Evolutionary conservation across 2,113 vertebrate species (phyloP), one percentile per base, ranked within the genome.

Genomic region (Bufo gargarizans): DNA sequence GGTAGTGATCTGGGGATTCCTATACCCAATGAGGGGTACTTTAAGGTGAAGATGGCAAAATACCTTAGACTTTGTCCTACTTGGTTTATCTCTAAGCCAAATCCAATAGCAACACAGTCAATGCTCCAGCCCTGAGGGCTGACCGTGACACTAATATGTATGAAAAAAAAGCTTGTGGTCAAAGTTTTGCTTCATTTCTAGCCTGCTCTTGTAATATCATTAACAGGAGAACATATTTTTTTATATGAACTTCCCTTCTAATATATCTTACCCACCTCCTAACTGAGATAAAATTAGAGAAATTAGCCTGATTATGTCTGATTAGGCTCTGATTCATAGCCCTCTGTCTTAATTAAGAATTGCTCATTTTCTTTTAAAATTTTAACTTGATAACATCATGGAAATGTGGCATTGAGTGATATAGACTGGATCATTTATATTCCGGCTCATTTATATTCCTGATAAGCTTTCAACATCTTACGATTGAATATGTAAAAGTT

Each of bases 281-380:
- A 88, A 83, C 58, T 53, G 55, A 88, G 83, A 43, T 82, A 76
- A 89, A 89, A 89, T 89, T 63, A 84, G 84, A 84, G 77, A 78
- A 89, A 89, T 89, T 84, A 78, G 47, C 33, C 78, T 89, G 87
- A 89, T 89, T 89, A 89, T 83, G 81, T 84, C 81, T 89, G 87
- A 89, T 89, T 89, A 89, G 59, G 20, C 50, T 43, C 47, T 89
- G 87, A 89, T 78, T 84, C 72, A 89, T 84, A 84, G 78, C 72
- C 49, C 61, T 84, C 87, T 67, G 81, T 78, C 71, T 84, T 89
- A 89, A 89, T 89, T 89, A 77, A 45, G 47, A 69, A 69, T 78
- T 84, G 82, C 87, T 78, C 61, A 88, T 88, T 83, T 87, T 67
- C 45, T 74, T 83, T 83, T 82, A 88, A 77, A 84, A 77, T 89